Evolutionary conservation across 2,888 invertebrate species (phyloP), one percentile per base, ranked within the genome.

Genomic region (Ametastegia equiseti): DNA sequence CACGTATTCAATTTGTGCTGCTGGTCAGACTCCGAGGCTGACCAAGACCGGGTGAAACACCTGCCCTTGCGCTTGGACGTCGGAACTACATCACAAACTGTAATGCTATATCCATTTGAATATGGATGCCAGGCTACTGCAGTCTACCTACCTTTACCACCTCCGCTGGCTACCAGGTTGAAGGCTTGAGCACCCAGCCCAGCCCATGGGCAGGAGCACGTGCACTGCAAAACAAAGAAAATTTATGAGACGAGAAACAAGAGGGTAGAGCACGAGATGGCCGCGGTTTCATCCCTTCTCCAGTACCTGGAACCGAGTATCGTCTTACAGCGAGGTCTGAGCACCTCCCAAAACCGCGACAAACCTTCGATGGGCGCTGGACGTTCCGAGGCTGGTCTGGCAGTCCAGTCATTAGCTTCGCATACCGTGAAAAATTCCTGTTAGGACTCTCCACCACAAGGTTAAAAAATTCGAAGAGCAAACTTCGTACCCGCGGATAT

Each of bases 281-380:
- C 80, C 73, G 73, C 60, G 80, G 42, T 42, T 23, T 39, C 42
- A 78, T 78, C 78, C 78, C 78, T 60, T 42, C 42, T 60, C 42
- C 78, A 30, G 36, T 39, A 57, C 67, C 50, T 79, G 67, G 80
- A 39, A 78, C 45, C 63, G 69, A 80, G 81, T 87, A 84, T 88
- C 86, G 86, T 85, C 84, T 88, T 87, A 86, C 88, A 86, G 5
- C 54, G 75, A 39, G 71, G 27, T 27, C 30, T 33, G 84, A 84
- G 81, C 86, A 87, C 85, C 85, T 86, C 86, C 87, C 88, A 87
- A 88, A 89, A 86, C 87, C 87, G 87, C 83, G 82, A 86, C 88
- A 83, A 88, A 88, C 86, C 82, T n/a, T n/a, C n/a, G n/a, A n/a
- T n/a, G 80, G 83, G 80, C 85, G 85, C 85, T 85, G 73, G 45